Conservation (phyloP, 2,797 vertebrate genomes). For the Halcyon chelicuti region DNA sequence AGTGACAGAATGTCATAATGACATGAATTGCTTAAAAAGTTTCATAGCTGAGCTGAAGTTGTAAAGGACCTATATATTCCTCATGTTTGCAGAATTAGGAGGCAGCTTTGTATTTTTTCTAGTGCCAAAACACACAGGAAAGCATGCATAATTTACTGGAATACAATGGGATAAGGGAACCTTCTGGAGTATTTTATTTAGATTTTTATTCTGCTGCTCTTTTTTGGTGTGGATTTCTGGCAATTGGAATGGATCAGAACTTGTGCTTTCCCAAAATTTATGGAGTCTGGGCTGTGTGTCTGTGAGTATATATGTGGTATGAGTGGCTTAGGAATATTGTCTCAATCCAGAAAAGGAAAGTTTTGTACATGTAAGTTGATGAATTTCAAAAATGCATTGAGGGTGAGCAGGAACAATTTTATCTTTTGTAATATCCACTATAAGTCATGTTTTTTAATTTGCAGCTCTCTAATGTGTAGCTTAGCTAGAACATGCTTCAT, state of each 20-base stretch:
- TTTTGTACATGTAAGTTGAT: not conserved
- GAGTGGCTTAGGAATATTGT: not conserved
- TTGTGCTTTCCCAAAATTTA: not conserved
- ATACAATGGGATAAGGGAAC: not conserved
- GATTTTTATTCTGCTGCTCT: constrained; percentile 34
- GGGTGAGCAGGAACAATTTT: not conserved
- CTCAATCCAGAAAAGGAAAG: not conserved
- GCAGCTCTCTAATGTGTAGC: not conserved
- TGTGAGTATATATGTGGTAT: not conserved
- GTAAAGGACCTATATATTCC: not conserved
- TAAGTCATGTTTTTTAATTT: not conserved
- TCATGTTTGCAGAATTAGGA: not conserved
- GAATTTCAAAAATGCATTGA: not conserved
- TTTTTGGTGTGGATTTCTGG: not conserved
- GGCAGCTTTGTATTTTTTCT: not conserved
- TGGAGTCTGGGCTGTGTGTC: not conserved
- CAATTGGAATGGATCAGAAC: not conserved
- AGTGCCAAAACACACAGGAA: constrained; percentile 37
- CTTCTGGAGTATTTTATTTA: constrained; percentile 22
- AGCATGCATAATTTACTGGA: constrained; percentile 9
- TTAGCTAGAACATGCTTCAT: not conserved
- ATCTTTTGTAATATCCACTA: not conserved
- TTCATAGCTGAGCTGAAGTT: not conserved
- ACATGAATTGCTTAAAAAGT: not conserved
- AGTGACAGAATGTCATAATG: not conserved